These are phyloP conservation scores for Bombus fervidus DNA, from an alignment of 1,140 invertebrate species.

Conservation along the genomic window DNA sequence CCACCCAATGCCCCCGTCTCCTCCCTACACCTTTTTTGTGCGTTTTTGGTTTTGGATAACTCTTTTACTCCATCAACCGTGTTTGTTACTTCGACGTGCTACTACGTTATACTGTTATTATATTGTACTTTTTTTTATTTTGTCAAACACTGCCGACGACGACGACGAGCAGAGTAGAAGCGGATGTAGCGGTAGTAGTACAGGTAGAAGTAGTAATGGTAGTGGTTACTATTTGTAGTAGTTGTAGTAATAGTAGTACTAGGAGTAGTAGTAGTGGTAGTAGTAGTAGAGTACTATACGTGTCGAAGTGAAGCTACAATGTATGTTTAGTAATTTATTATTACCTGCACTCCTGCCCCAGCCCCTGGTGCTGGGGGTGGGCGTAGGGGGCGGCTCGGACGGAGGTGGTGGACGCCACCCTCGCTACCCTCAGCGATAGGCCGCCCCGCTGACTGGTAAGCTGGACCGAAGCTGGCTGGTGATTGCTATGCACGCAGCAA, in stretches of 20 bases:
- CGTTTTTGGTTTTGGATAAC: conserved; percentile 69
- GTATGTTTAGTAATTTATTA: conserved; percentile 67
- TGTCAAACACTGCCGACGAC: conserved; percentile 60
- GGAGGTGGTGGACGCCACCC: conserved; percentile 83
- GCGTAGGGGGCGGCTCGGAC: conserved; percentile 82
- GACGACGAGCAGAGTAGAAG: conserved; percentile 64
- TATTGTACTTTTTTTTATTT: conserved; percentile 55
- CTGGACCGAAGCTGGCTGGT: conserved; percentile 75
- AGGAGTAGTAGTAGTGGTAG: conserved; percentile 41
- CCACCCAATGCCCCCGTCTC: conserved; percentile 82
- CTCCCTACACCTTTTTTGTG: conserved; percentile 81
- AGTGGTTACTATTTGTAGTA: conserved; percentile 28
- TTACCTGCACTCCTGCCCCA: conserved; percentile 83
- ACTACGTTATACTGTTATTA: conserved; percentile 59
- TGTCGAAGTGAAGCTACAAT: conserved; percentile 68
- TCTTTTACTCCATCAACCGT: conserved; percentile 64
- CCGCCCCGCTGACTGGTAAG: conserved; percentile 80
- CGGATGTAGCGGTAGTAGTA: conserved; percentile 56
- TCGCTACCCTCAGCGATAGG: conserved; percentile 82
- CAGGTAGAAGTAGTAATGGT: conserved; percentile 37
- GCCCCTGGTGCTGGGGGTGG: conserved; percentile 81
- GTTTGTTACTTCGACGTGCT: conserved; percentile 70
- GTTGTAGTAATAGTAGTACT: conserved; percentile 44
- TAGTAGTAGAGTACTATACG: conserved; percentile 54
- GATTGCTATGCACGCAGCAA: conserved; percentile 76